phyloP scores from a whole-genome alignment of 2,797 vertebrate genomes.

The Coregonus sp. region DNA sequence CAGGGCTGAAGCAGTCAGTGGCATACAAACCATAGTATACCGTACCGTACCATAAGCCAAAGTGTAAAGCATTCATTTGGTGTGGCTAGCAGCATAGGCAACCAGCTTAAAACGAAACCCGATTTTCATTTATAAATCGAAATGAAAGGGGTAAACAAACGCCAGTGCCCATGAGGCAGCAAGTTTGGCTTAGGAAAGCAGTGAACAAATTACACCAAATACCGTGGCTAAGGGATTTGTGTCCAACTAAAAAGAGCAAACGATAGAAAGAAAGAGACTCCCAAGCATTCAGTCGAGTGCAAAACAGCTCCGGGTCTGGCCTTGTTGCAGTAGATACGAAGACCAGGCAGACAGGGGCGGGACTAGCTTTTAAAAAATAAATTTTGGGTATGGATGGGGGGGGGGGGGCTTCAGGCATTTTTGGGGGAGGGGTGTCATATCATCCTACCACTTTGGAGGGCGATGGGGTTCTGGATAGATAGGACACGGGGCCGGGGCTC shows the following conservation, averaged over 20 bases:
- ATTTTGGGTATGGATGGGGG: not conserved
- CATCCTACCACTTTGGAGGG: slow-evolving; percentile 84
- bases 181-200: slow-evolving; percentile 26
- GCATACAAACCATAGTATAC: not conserved
- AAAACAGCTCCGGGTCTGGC: slow-evolving; percentile 57
- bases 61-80: not conserved
- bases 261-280: slow-evolving; percentile 54
- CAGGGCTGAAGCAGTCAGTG: slow-evolving; percentile 4
- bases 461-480: slow-evolving; percentile 79
- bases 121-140: slow-evolving; percentile 22
- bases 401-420: slow-evolving; percentile 4
- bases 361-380: not conserved
- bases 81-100: not conserved
- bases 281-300: slow-evolving; percentile 30
- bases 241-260: slow-evolving; percentile 63
- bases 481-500: slow-evolving; percentile 71
- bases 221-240: slow-evolving; percentile 42
- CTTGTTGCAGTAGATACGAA: slow-evolving; percentile 33
- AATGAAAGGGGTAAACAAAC: slow-evolving; percentile 32
- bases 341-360: slow-evolving; percentile 21
- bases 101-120: not conserved
- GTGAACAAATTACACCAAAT: slow-evolving; percentile 27
- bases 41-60: not conserved
- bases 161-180: slow-evolving; percentile 26
- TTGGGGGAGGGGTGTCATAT: not conserved